Evolutionary conservation across 2,888 invertebrate species (phyloP), one percentile per base, ranked within the genome.

Genomic region (Apamea anceps): DNA sequence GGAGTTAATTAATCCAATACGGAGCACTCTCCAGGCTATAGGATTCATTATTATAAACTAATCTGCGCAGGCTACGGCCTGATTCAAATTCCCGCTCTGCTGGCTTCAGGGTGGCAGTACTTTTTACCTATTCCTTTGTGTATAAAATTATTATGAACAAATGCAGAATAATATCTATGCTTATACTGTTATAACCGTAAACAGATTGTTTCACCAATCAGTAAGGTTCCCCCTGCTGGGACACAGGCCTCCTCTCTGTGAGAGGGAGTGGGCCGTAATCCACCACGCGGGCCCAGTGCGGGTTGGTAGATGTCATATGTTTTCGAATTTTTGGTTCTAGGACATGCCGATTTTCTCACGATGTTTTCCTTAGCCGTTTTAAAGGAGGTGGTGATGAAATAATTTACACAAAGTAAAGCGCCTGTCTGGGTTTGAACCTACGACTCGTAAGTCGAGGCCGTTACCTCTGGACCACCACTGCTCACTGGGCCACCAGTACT

Each of bases 1-100:
- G 48, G 54, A 60, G 65, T 32, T 81, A 74, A 81, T 82, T 74
- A 80, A 60, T 80, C 82, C 82, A 82, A 66, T 80, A 66, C 37
- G 12, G 28, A 32, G 65, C 82, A 80, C 82, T 80, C 74, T 81
- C 25, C 32, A 18, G 51, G 32, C 80, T 32, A 45, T 28, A 8
- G 57, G 12, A 32, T 81, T 60, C 28, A 66, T 66, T 80, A 51
- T 62, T 81, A 51, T 62, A 51, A 42, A 66, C 45, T 81, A 48
- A 66, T 57, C 25, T 66, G 15, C 15, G 0, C 13, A 25, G 65
- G 25, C 0, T 10, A 7, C 2, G 54, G 63, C 57, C 72, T 79
- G 72, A 54, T 65, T 79, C 28, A 4, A 65, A 37, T 72, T 7
- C 42, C 42, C 42, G 62, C 32, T 80, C 45, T 12, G 12, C 18